phyloP scores from a whole-genome alignment of 2,113 vertebrate species.

The Silurus asotus region DNA sequence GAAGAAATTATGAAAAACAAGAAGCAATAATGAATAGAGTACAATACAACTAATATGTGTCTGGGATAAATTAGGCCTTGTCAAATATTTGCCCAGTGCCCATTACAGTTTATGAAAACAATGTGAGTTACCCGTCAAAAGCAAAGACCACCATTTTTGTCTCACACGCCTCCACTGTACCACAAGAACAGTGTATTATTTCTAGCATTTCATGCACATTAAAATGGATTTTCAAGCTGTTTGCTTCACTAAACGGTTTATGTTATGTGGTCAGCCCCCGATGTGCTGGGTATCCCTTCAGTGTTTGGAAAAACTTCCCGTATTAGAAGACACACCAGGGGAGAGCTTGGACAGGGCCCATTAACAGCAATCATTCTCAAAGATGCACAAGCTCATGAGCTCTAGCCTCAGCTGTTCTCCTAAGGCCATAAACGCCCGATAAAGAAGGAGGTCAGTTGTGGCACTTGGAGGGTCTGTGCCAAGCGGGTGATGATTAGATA shows the following conservation, averaged over 20 bases:
- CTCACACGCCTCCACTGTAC: background rate
- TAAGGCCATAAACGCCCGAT: slow-evolving; percentile 65
- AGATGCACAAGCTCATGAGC: slow-evolving; percentile 56
- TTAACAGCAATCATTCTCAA: slow-evolving; percentile 65
- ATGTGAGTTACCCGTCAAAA: slow-evolving; percentile 14
- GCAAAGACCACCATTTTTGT: background rate
- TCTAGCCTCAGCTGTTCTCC: slow-evolving; percentile 60
- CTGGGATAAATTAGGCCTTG: slow-evolving; percentile 26
- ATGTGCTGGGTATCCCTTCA: slow-evolving; percentile 23
- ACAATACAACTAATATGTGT: background rate
- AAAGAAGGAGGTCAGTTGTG: slow-evolving; percentile 60
- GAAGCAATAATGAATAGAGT: slow-evolving; percentile 36
- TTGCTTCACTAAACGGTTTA: slow-evolving; percentile 38
- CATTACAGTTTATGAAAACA: slow-evolving; percentile 29
- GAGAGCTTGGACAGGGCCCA: slow-evolving; percentile 59
- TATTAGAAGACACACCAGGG: slow-evolving; percentile 34
- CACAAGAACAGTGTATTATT: slow-evolving; percentile 31
- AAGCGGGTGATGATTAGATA: slow-evolving; percentile 52
- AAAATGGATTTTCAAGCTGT: slow-evolving; percentile 39
- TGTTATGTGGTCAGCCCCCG: slow-evolving; percentile 33
- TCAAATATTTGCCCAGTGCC: slow-evolving; percentile 29
- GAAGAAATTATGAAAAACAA: background rate
- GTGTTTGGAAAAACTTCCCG: slow-evolving; percentile 42
- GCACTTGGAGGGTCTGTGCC: slow-evolving; percentile 58
- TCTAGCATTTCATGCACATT: slow-evolving; percentile 26